Evolutionary conservation across 2,888 invertebrate species (phyloP).

Genomic region (Minunthozetes semirufus): DNA sequence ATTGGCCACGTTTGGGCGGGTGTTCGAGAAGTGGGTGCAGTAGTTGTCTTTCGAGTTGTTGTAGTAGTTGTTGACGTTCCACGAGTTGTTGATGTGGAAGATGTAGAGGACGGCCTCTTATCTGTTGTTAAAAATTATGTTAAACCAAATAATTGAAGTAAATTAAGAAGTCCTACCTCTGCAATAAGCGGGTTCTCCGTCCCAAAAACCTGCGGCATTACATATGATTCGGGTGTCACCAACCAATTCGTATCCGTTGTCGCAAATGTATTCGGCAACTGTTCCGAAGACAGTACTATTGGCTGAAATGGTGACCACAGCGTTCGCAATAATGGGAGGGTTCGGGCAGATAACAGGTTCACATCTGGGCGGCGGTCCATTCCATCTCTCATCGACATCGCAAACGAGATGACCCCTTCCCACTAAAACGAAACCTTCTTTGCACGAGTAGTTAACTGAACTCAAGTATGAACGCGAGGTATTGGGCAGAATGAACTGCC

Average conservation of each 20-base stretch:
- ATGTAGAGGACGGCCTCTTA: conserved; percentile 26
- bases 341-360: conserved; percentile 67
- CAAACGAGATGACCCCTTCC: conserved; percentile 74
- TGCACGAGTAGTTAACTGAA: conserved; percentile 73
- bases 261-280: conserved; percentile 66
- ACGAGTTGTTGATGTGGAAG: background rate
- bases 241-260: conserved; percentile 59
- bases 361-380: conserved; percentile 78
- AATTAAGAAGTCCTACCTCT: conserved; percentile 51
- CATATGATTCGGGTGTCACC: conserved; percentile 65
- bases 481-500: conserved; percentile 70
- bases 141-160: background rate
- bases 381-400: conserved; percentile 83
- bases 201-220: conserved; percentile 69
- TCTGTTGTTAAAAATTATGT: background rate
- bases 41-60: conserved; percentile 24
- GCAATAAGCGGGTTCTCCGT: conserved; percentile 67
- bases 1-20: conserved; percentile 3
- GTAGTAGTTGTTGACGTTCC: background rate
- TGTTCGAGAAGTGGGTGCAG: background rate
- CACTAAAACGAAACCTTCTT: conserved; percentile 74
- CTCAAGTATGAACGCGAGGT: conserved; percentile 80
- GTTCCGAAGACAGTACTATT: conserved; percentile 58
- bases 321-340: conserved; percentile 59
- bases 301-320: conserved; percentile 38